These are phyloP conservation scores for Rhynchophorus ferrugineus DNA, from an alignment of 1,140 invertebrate genomes.

Conservation along the genomic window DNA sequence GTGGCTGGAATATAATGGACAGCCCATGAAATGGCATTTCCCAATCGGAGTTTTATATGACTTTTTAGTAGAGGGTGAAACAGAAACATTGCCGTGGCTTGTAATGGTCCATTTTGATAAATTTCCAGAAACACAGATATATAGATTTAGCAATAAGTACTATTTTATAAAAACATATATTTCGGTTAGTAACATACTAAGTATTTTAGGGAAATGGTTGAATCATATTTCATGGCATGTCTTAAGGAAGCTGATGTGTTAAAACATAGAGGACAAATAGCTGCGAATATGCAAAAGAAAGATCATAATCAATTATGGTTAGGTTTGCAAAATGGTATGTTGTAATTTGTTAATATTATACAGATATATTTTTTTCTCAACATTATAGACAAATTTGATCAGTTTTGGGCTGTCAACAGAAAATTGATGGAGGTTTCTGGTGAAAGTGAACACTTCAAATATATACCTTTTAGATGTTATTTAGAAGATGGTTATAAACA, in stretches of 20 bases:
- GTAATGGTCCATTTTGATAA: slow-evolving; percentile 93
- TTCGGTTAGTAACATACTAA: neutral
- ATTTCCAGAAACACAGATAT: slow-evolving; percentile 73
- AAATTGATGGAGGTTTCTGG: slow-evolving; percentile 81
- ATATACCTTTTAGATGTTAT: slow-evolving; percentile 89
- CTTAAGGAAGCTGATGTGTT: slow-evolving; percentile 97
- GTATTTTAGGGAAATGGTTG: slow-evolving; percentile 71
- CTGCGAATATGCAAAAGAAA: slow-evolving; percentile 94
- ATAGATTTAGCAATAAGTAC: slow-evolving; percentile 73
- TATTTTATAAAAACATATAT: neutral
- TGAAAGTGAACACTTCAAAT: slow-evolving; percentile 76
- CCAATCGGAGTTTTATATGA: slow-evolving; percentile 94
- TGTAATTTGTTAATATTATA: slow-evolving; percentile 1
- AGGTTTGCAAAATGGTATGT: slow-evolving; percentile 81
- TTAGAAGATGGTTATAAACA: slow-evolving; percentile 69
- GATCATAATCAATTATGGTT: slow-evolving; percentile 96
- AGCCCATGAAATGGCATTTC: slow-evolving; percentile 92
- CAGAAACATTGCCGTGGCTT: slow-evolving; percentile 80
- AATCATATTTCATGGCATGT: slow-evolving; percentile 89
- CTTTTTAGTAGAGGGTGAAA: slow-evolving; percentile 56
- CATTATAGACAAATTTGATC: slow-evolving; percentile 88
- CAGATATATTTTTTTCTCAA: neutral
- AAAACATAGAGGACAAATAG: slow-evolving; percentile 87
- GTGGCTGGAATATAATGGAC: slow-evolving; percentile 92
- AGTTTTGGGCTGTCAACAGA: slow-evolving; percentile 96